Base-by-base conservation (phyloP, 2,797 vertebrate genomes). In the Limosa lapponica region DNA sequence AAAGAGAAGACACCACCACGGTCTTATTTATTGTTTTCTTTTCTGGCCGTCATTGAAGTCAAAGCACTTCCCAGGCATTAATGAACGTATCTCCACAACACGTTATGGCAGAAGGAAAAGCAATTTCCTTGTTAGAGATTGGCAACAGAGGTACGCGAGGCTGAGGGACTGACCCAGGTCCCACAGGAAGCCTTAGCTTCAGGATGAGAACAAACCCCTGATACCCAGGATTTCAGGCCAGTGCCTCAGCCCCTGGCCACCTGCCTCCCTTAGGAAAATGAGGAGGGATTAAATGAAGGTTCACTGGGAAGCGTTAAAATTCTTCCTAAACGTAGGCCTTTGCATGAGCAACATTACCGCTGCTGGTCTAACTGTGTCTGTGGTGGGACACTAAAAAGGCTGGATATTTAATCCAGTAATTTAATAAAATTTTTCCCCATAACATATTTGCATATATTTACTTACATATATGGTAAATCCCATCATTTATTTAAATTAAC, bases 181-280 rank as follows among this genome's bases (percentile, higher is more conserved):
- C 93, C 94, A 96, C 94, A 96, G 96, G 96, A 97, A 97, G 49
- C 94, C 83, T 90, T 43, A 28, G 81, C 88, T 95, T 79, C 95
- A 89, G 95, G 88, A 94, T 93, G 95, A 93, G 96, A 96, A 97
- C 95, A 97, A 96, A 73, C 86, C 94, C 93, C 90, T 82, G 86
- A 95, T 95, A 95, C 94, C 94, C 94, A 93, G 93, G 75, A 70
- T 93, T 92, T 92, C 62, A 72, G 85, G 80, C 86, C 93, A 80
- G 78, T 44, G 93, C 93, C 93, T 91, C 87, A 95, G 81, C 85
- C 91, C 82, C 90, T 67, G 71, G 59, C 94, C 87, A 79, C 90
- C 91, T 82, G 0, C 6, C 28, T 94, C 94, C 94, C 94, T 57
- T 41, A 89, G 93, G 90, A 80, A 69, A 27, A 75, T 0, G 0